phyloP scores from a whole-genome alignment of 2,797 vertebrate species.

The Channa striata region DNA sequence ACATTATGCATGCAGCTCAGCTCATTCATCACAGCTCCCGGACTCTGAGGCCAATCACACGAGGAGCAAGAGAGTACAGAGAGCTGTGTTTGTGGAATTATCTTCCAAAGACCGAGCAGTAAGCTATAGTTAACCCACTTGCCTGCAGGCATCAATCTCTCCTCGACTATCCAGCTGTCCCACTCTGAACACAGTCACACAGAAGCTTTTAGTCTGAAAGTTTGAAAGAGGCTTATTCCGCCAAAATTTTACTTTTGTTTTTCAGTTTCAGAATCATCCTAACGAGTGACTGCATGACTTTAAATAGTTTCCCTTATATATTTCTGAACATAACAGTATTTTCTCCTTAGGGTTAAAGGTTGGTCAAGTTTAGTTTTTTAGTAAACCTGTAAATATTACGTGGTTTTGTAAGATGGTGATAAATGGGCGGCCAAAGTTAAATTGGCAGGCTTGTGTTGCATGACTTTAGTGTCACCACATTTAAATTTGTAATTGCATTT shows the following conservation, averaged over 20 bases:
- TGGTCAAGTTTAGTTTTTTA: too few relatives aligned
- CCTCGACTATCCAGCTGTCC: background rate
- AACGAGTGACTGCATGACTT: too few relatives aligned
- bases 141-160: background rate
- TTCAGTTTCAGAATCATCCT: too few relatives aligned
- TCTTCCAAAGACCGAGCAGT: background rate
- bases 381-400: too few relatives aligned
- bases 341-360: too few relatives aligned
- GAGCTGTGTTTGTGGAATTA: slow-evolving; percentile 11
- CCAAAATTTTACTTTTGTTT: background rate
- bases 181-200: slow-evolving; percentile 7
- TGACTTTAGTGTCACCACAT: too few relatives aligned
- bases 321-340: too few relatives aligned
- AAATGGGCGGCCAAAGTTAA: too few relatives aligned
- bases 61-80: slow-evolving; percentile 1
- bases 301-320: too few relatives aligned
- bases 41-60: slow-evolving; percentile 11
- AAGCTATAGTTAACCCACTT: slow-evolving; percentile 5
- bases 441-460: too few relatives aligned
- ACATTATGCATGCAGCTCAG: slow-evolving; percentile 27
- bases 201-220: slow-evolving; percentile 3
- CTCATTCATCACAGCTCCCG: slow-evolving; percentile 14
- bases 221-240: background rate
- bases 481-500: too few relatives aligned
- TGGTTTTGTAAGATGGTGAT: too few relatives aligned